Conservation (phyloP, 2,888 invertebrate genomes). For the Brachypterus glaber region DNA sequence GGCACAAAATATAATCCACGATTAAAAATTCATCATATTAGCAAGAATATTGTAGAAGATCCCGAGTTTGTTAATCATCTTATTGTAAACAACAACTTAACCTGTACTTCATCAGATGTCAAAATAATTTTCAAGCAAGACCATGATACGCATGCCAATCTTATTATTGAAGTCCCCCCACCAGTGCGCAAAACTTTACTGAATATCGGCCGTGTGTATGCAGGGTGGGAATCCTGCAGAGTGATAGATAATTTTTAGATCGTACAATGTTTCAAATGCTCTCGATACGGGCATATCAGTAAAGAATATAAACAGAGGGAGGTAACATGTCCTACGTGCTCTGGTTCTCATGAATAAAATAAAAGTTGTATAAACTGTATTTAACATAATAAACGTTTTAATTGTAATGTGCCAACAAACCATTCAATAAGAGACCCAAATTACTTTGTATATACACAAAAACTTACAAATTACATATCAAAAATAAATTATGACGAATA, state of each 20-base stretch:
- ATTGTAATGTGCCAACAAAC: no score
- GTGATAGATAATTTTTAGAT: not conserved
- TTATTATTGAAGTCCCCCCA: not conserved
- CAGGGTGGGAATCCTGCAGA: not conserved
- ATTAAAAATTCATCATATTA: constrained; percentile 3
- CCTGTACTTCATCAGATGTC: not conserved
- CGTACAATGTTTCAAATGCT: not conserved
- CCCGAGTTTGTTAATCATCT: not conserved
- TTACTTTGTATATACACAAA: no score
- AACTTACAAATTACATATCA: no score
- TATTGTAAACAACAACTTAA: not conserved
- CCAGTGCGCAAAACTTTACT: not conserved
- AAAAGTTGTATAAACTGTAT: no score
- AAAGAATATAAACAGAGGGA: no score
- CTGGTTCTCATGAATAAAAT: no score
- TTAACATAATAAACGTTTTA: no score
- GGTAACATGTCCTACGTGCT: no score
- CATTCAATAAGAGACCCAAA: no score
- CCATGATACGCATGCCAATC: not conserved
- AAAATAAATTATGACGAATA: no score
- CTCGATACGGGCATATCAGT: no score
- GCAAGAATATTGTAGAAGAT: not conserved
- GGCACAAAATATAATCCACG: not conserved
- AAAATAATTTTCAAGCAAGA: not conserved
- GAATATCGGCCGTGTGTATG: not conserved